Percentiles rank a stretch among this genome's conserved stretches.
These are phyloP conservation scores for Nematopogon swammerdamellus DNA, from an alignment of 2,888 invertebrate genomes.

Conservation along the genomic window DNA sequence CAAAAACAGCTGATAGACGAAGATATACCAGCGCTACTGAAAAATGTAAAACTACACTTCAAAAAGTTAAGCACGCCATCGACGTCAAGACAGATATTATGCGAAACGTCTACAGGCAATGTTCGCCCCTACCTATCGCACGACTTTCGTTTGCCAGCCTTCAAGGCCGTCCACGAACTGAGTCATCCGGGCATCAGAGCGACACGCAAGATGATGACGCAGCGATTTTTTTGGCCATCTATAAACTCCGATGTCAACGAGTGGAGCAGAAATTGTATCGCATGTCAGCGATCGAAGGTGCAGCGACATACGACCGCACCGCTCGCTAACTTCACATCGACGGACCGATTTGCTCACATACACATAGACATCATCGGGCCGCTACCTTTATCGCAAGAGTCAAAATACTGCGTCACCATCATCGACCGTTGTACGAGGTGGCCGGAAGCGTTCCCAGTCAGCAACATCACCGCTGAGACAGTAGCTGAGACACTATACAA, in stretches of 20 bases:
- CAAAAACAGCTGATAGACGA: not conserved
- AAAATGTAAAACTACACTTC: conserved; percentile 1
- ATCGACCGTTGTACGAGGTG: conserved; percentile 22
- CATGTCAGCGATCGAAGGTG: conserved; percentile 9
- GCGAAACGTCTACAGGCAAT: conserved; percentile 4
- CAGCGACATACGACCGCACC: conserved; percentile 8
- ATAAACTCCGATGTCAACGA: conserved; percentile 7
- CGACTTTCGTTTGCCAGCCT: conserved; percentile 9
- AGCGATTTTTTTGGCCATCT: conserved; percentile 4
- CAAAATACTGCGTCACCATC: conserved; percentile 21
- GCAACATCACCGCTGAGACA: conserved; percentile 24
- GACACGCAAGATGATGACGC: conserved; percentile 2
- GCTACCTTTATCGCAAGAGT: conserved; percentile 18
- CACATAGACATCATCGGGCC: conserved; percentile 24
- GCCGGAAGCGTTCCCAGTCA: conserved; percentile 21
- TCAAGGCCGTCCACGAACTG: conserved; percentile 10
- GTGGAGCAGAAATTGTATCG: conserved; percentile 7
- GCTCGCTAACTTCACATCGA: conserved; percentile 1
- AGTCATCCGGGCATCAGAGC: conserved; percentile 7
- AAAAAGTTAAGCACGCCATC: not conserved
- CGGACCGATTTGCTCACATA: conserved; percentile 7
- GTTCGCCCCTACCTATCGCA: conserved; percentile 12
- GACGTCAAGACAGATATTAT: not conserved
- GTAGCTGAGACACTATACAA: conserved; percentile 21
- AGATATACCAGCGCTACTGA: conserved; percentile 2